Conservation (phyloP, 2,797 vertebrate genomes). For the Sebastes elongatus region DNA sequence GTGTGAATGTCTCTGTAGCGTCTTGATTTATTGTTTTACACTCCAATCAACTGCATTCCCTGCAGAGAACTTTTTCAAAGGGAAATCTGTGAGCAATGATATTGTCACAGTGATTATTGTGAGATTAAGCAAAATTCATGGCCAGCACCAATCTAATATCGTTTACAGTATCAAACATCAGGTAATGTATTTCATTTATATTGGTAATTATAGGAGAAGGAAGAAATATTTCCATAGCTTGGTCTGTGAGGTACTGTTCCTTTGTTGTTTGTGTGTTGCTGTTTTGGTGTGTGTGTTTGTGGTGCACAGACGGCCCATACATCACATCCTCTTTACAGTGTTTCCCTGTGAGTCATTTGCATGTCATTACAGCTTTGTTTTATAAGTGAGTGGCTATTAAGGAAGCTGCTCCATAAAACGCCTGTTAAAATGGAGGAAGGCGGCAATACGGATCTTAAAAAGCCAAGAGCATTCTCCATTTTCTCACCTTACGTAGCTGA, state of each 20-base stretch:
- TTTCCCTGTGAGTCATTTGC: constrained; percentile 83
- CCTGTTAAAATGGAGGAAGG: constrained; percentile 80
- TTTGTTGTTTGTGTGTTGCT: constrained; percentile 48
- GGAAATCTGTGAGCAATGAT: constrained; percentile 18
- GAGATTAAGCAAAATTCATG: constrained; percentile 21
- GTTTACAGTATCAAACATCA: constrained; percentile 6
- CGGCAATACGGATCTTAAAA: constrained; percentile 79
- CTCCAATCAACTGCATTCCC: constrained; percentile 53
- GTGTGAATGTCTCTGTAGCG: constrained; percentile 58
- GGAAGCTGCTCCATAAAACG: constrained; percentile 80
- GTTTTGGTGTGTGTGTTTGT: constrained; percentile 55
- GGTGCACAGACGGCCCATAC: constrained; percentile 76
- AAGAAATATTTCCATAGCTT: constrained; percentile 17
- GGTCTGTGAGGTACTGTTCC: constrained; percentile 1
- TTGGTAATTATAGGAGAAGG: constrained; percentile 10
- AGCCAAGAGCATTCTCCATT: constrained; percentile 71
- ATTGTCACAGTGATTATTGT: constrained; percentile 55
- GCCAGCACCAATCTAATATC: background rate
- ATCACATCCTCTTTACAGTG: constrained; percentile 83
- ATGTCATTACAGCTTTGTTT: constrained; percentile 85
- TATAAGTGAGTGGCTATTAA: constrained; percentile 84
- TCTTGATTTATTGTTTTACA: constrained; percentile 53
- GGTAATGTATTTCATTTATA: constrained; percentile 38
- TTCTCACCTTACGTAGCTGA: constrained; percentile 69
- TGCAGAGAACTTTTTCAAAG: constrained; percentile 25